A percentile compares a stretch with the other conserved stretches of the same genome.
Conservation (phyloP, 2,113 vertebrate genomes). For the Meles meles region DNA sequence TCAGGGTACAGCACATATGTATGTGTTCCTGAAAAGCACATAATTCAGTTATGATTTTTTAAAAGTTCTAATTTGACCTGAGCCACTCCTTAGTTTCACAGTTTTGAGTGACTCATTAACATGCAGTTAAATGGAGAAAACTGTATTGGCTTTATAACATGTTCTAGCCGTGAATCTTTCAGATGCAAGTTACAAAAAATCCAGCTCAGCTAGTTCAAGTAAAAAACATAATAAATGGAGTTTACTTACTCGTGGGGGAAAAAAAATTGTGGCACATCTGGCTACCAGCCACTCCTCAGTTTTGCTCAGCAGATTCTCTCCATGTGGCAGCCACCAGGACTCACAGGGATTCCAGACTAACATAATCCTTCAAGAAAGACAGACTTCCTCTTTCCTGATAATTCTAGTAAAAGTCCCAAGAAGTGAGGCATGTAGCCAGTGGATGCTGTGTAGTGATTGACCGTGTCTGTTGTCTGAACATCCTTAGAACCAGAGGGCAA, state of each 20-base stretch:
- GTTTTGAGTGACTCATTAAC: not conserved
- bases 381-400: not conserved
- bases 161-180: not conserved
- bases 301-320: not conserved
- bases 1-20: not conserved
- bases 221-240: conserved; percentile 23
- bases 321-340: not conserved
- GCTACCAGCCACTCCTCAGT: not conserved
- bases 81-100: not conserved
- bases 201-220: not conserved
- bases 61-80: not conserved
- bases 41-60: not conserved
- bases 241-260: conserved; percentile 34
- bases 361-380: not conserved
- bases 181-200: conserved; percentile 19
- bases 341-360: not conserved
- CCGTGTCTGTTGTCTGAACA: not conserved
- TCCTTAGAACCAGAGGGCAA: not conserved
- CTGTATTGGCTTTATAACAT: not conserved
- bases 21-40: not conserved
- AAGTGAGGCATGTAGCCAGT: not conserved
- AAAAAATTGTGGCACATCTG: not conserved
- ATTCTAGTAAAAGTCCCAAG: not conserved
- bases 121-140: conserved; percentile 6
- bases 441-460: not conserved